phyloP scores from a whole-genome alignment of 1,140 invertebrate genomes.

The Aphaenogaster rudis region DNA sequence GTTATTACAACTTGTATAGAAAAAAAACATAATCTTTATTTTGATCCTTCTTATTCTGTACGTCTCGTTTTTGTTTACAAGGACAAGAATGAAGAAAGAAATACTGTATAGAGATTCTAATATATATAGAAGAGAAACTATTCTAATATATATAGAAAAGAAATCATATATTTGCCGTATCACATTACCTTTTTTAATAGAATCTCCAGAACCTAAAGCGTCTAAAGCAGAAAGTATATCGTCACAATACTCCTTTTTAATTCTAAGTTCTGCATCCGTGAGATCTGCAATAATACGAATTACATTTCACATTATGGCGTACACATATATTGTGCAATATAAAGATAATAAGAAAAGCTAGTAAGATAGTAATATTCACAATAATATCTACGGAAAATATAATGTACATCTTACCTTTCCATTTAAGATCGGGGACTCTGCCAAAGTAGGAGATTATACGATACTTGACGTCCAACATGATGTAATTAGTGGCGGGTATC shows the following conservation, averaged over 20 bases:
- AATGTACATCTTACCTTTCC: conserved; percentile 73
- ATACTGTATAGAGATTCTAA: background rate
- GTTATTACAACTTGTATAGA: background rate
- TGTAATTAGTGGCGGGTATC: conserved; percentile 77
- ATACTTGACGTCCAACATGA: conserved; percentile 80
- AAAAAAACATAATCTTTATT: background rate
- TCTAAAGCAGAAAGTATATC: conserved; percentile 79
- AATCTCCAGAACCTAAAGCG: conserved; percentile 78
- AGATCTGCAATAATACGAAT: conserved; percentile 78
- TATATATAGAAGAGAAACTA: background rate
- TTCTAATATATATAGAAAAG: background rate
- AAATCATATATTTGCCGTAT: background rate
- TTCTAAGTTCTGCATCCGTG: conserved; percentile 76
- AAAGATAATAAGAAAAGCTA: conserved; percentile 17
- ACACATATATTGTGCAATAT: background rate
- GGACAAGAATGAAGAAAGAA: background rate
- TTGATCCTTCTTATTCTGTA: conserved; percentile 1
- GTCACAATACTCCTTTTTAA: conserved; percentile 79
- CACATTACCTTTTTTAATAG: conserved; percentile 81
- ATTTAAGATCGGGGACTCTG: conserved; percentile 70
- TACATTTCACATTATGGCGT: background rate
- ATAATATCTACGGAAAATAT: conserved; percentile 24
- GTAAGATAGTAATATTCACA: background rate
- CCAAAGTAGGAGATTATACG: conserved; percentile 80
- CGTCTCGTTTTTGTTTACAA: background rate